A percentile compares a stretch with the other conserved stretches of the same genome.
phyloP scores from a whole-genome alignment of 2,797 vertebrate species.

The Sebastes minor region DNA sequence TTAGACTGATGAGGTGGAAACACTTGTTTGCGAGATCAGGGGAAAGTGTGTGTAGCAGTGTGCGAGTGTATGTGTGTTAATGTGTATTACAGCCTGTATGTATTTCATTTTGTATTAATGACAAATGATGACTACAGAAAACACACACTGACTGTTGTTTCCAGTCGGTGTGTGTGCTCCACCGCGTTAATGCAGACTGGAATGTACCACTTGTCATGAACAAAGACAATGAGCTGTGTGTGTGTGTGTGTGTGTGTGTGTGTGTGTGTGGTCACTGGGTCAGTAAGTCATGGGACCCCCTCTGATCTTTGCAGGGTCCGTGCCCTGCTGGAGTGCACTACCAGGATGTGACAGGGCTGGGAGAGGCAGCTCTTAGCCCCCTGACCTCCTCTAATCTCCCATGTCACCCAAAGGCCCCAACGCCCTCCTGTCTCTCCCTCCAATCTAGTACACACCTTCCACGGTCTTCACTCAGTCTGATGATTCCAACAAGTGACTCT shows the following conservation, averaged over 20 bases:
- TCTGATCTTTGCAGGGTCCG: conserved; percentile 50
- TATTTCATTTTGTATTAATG: not conserved
- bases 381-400: conserved; percentile 55
- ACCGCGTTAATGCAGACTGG: conserved; percentile 53
- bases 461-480: not conserved
- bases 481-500: not conserved
- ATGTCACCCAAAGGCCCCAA: conserved; percentile 30
- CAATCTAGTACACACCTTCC: not conserved
- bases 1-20: not conserved
- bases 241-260: conserved; percentile 27
- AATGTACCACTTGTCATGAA: conserved; percentile 52
- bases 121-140: not conserved
- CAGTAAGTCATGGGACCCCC: conserved; percentile 69
- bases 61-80: not conserved
- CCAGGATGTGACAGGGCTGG: conserved; percentile 55
- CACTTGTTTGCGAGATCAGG: not conserved
- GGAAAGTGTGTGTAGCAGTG: not conserved
- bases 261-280: conserved; percentile 51
- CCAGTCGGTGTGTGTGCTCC: not conserved
- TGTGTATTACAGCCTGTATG: not conserved
- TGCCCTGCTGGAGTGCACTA: conserved; percentile 29
- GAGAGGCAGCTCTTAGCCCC: conserved; percentile 9
- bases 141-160: not conserved
- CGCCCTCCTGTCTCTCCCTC: not conserved
- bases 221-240: conserved; percentile 36